These are phyloP conservation scores for Drosophila limbata DNA, from an alignment of 2,888 invertebrate genomes.

Conservation along the genomic window DNA sequence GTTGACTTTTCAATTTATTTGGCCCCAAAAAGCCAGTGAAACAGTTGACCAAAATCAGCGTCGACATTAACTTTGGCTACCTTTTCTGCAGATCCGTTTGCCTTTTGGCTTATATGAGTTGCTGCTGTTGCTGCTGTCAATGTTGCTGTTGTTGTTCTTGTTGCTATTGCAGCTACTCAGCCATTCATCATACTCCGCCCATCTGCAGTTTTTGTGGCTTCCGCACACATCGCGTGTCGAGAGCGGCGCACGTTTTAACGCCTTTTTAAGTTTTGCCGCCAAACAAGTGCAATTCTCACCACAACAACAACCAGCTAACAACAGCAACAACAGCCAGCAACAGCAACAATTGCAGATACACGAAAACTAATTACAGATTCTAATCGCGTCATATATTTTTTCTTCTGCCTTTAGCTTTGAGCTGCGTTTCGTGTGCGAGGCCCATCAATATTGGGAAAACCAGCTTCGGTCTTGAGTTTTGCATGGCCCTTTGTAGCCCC, in stretches of 20 bases:
- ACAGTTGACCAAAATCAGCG: conserved; percentile 60
- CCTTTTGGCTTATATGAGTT: conserved; percentile 42
- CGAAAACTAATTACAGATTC: conserved; percentile 83
- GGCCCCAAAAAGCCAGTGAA: conserved; percentile 24
- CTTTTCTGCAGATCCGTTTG: conserved; percentile 24
- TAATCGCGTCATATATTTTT: conserved; percentile 82
- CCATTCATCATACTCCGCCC: conserved; percentile 58
- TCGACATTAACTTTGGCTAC: conserved; percentile 45
- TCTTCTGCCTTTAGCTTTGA: conserved; percentile 28
- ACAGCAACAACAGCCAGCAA: conserved; percentile 35
- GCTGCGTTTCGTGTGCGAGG: conserved; percentile 73
- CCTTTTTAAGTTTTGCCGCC: conserved; percentile 81
- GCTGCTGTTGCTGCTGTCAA: conserved; percentile 33
- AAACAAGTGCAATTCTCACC: conserved; percentile 79
- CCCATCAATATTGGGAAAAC: conserved; percentile 76
- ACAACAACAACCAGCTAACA: conserved; percentile 35
- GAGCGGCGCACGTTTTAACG: conserved; percentile 79
- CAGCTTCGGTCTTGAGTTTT: conserved; percentile 25
- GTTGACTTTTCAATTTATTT: conserved; percentile 50
- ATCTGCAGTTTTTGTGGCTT: conserved; percentile 50
- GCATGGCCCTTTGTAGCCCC: conserved; percentile 43
- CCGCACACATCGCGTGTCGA: conserved; percentile 70
- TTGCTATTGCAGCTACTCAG: conserved; percentile 22
- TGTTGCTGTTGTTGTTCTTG: conserved; percentile 23
- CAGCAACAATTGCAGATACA: conserved; percentile 80